Evolutionary conservation across 2,797 vertebrate species (phyloP), one percentile per base, ranked within the genome.

Genomic region (Arctocebus calabarensis): DNA sequence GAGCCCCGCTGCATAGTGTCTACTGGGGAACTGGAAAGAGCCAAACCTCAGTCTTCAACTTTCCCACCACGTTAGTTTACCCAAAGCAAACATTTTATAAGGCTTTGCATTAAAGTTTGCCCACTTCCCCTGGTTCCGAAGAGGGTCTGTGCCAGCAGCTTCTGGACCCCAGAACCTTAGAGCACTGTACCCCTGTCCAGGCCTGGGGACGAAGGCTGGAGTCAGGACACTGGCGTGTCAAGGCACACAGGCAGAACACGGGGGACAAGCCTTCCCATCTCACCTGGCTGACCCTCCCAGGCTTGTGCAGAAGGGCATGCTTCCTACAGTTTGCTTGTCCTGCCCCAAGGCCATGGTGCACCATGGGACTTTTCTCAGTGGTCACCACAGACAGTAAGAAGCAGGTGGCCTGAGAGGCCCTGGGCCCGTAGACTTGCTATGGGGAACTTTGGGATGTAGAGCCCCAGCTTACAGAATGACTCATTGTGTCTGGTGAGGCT

Each of bases 21-120:
- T 34, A 27, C 16, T 79, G 19, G 34, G 7, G 61, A 57, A 87
- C 17, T 59, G 52, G 82, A 62, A 74, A 75, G 43, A 71, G 40
- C 59, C 59, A 52, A 86, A 45, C 8, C 29, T 55, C 13, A 48
- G 12, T 61, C 59, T 77, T 86, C 22, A 19, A 43, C 37, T 32
- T 68, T 45, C 45, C 19, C 16, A 13, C 20, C 68, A 73, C 68
- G 19, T 73, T 79, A 20, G 19, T 68, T 73, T 37, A 87, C 43
- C 40, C 52, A 61, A 83, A 84, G 7, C 79, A 55, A 71, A 66
- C 29, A 75, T 55, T 71, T 95, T 73, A 37, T 43, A 48, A 89
- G 71, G 27, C 2, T 43, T 93, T 77, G 6, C 40, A 48, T 88
- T 66, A 45, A 88, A 71, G 27, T 78, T 9, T 45, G 37, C 17